These are phyloP conservation scores for Pachydiplax longipennis DNA, from an alignment of 2,888 invertebrate species.

Conservation along the genomic window DNA sequence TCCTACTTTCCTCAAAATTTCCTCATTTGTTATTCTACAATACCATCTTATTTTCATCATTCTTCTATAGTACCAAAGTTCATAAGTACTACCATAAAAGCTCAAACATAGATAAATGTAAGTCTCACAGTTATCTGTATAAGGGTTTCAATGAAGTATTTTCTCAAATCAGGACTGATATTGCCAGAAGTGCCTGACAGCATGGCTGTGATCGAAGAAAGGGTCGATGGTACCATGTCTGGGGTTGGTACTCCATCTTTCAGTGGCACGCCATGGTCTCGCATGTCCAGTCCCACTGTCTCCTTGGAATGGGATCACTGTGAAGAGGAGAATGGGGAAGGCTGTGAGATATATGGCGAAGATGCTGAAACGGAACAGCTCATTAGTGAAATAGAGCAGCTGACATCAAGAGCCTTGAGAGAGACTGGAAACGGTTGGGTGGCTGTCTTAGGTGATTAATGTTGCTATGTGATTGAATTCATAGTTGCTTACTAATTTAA, in stretches of 20 bases:
- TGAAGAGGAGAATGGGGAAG: slow-evolving; percentile 61
- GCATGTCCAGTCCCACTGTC: slow-evolving; percentile 66
- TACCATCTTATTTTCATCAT: too few relatives aligned
- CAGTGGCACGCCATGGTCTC: slow-evolving; percentile 48
- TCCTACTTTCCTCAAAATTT: too few relatives aligned
- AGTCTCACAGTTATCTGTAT: too few relatives aligned
- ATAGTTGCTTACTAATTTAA: not conserved
- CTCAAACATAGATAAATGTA: too few relatives aligned
- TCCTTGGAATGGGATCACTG: slow-evolving; percentile 75
- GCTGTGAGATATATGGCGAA: slow-evolving; percentile 55
- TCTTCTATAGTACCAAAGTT: too few relatives aligned
- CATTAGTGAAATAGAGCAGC: slow-evolving; percentile 71
- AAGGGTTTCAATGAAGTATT: not conserved
- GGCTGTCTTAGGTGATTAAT: slow-evolving; percentile 22
- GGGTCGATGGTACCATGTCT: not conserved
- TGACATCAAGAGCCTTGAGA: slow-evolving; percentile 70
- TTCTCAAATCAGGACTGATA: not conserved
- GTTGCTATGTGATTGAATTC: not conserved
- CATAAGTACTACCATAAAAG: too few relatives aligned
- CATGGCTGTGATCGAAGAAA: not conserved
- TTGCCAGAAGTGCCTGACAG: slow-evolving; percentile 36
- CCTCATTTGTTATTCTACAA: too few relatives aligned
- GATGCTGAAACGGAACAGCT: slow-evolving; percentile 72
- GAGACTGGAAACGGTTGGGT: slow-evolving; percentile 65
- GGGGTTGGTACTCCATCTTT: not conserved